Percentiles rank a stretch among this genome's conserved stretches.
phyloP scores from a whole-genome alignment of 1,140 invertebrate species.

The Araneus ventricosus region DNA sequence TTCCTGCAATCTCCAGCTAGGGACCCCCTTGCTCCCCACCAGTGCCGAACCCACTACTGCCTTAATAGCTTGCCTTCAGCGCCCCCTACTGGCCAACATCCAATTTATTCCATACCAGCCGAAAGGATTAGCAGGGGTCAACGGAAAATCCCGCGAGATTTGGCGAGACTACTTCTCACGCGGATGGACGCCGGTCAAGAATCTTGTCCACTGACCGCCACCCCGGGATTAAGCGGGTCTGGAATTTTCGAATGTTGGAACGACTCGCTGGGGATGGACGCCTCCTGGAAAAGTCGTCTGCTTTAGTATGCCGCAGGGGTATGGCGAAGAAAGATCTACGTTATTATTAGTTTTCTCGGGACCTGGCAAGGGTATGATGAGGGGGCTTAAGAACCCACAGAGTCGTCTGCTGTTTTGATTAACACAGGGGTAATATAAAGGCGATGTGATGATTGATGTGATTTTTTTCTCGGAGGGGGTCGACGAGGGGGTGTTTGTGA shows the following conservation, averaged over 20 bases:
- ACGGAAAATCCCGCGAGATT: constrained; percentile 16
- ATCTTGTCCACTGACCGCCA: constrained; percentile 1
- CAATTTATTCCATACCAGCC: constrained; percentile 25
- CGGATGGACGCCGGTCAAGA: constrained; percentile 36
- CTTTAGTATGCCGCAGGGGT: constrained; percentile 47
- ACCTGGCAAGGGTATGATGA: not conserved
- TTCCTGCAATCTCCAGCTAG: not conserved
- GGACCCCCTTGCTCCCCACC: not conserved
- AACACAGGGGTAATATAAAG: constrained; percentile 47
- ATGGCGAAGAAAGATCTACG: not conserved
- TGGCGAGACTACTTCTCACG: constrained; percentile 1
- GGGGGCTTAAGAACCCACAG: not conserved
- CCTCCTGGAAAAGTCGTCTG: not conserved
- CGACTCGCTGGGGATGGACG: constrained; percentile 1
- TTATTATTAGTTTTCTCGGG: constrained; percentile 39
- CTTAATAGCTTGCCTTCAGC: not conserved
- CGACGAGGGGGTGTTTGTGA: not conserved
- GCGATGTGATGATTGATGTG: constrained; percentile 14
- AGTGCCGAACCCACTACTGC: not conserved
- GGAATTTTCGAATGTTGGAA: constrained; percentile 7
- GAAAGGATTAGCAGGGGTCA: constrained; percentile 43
- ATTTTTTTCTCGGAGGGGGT: not conserved
- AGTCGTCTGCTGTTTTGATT: constrained; percentile 44
- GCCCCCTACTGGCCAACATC: not conserved
- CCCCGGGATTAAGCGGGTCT: constrained; percentile 9